phyloP scores from a whole-genome alignment of 2,113 vertebrate species.

The Poeciliopsis turrubarensis region DNA sequence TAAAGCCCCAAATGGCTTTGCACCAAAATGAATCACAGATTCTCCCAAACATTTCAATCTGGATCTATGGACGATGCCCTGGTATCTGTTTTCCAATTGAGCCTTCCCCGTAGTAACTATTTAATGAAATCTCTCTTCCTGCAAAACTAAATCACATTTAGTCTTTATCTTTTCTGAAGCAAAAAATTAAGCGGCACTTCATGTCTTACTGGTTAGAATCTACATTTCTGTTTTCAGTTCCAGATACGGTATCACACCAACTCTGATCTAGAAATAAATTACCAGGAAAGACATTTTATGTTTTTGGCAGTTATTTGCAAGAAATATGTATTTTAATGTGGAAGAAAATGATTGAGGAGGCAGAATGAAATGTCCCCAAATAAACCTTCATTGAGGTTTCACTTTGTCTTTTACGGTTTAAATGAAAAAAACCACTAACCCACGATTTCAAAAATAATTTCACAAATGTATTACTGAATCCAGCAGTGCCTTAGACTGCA shows the following conservation, averaged over 20 bases:
- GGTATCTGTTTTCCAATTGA: background rate
- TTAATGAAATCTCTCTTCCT: background rate
- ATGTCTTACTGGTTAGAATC: background rate
- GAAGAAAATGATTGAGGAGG: too few species aligned
- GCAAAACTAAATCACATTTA: background rate
- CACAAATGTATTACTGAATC: background rate
- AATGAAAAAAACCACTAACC: too few species aligned
- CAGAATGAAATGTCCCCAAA: too few species aligned
- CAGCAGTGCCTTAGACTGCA: background rate
- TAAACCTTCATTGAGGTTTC: too few species aligned
- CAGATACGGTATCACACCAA: too few species aligned
- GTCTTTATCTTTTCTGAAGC: background rate
- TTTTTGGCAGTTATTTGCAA: too few species aligned
- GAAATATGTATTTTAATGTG: too few species aligned
- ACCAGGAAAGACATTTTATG: too few species aligned
- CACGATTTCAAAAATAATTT: background rate
- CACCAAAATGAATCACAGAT: constrained; percentile 3
- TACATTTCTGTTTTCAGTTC: too few species aligned
- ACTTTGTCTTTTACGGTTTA: too few species aligned
- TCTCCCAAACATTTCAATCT: too few species aligned
- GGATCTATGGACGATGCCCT: background rate
- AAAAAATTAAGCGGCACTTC: background rate
- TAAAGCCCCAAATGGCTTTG: background rate
- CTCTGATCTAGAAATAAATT: too few species aligned
- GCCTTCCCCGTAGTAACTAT: background rate